Base-by-base conservation (phyloP, 92 coral and sea anemone species). In the Siderastrea siderea region DNA sequence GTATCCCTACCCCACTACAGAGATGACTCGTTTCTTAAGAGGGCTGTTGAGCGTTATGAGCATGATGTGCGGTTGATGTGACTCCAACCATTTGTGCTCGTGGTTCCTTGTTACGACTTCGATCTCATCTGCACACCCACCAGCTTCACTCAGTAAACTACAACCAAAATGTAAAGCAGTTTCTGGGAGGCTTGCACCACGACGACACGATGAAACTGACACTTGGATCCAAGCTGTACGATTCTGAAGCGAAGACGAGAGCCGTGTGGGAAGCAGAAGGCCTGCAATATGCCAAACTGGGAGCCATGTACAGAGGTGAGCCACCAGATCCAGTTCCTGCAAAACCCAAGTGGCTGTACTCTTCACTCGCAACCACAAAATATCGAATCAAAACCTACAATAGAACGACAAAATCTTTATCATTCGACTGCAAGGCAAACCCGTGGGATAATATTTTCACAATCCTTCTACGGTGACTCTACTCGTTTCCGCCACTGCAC, bases 91-190 rank as follows among this genome's bases (percentile, higher is more conserved):
- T 80, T 84, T 1, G 57, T 84, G 17, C 91, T 91, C 58, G 74
- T 91, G 45, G 96, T 93, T 44, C 94, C 96, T 44, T 93, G 96
- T 71, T 93, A 93, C 69, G 96, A 93, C 73, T 85, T 91, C 68
- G 96, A 93, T 47, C 96, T 93, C 47, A 66, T 93, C 72, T 93
- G 96, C 96, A 91, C 63, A 90, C 92, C 48, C 96, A 93, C 79
- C 94, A 93, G 77, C 85, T 88, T 48, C 89, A 84, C 43, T 94
- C 96, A 74, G 74, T 90, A 87, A 79, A 49, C 68, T 90, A 93
- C 26, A 80, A 58, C 58, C 49, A 79, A 52, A 93, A 87, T 19
- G 89, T 71, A 15, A 74, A 19, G 6, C 76, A 77, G 10, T 45
- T 89, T 15, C 87, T 89, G 50, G 95, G 95, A 7, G n/a, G n/a